phyloP scores from a whole-genome alignment of 1,140 invertebrate genomes.

The Aphis craccivora region DNA sequence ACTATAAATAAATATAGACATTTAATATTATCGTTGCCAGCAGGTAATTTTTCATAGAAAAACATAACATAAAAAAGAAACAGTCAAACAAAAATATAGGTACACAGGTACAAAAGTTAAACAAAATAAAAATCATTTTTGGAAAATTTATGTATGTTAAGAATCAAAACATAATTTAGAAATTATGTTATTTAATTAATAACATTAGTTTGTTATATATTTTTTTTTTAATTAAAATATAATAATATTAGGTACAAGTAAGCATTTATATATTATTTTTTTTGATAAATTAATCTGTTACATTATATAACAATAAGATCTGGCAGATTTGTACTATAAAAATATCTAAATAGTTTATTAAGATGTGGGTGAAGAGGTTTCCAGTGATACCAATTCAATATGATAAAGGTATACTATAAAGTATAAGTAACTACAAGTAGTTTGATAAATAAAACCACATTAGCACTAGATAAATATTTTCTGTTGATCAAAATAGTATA shows the following conservation, averaged over 20 bases:
- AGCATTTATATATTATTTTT: too few species aligned
- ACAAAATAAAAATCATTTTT: background rate
- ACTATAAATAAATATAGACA: background rate
- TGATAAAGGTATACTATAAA: background rate
- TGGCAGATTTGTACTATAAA: too few species aligned
- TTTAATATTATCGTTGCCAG: background rate
- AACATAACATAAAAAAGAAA: too few species aligned
- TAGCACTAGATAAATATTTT: background rate
- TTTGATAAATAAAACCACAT: background rate
- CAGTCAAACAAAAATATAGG: too few species aligned
- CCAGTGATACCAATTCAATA: background rate
- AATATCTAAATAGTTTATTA: background rate
- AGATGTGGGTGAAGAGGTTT: background rate
- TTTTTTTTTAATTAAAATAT: too few species aligned
- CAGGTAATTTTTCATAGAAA: too few species aligned
- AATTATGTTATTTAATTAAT: background rate
- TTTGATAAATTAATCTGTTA: too few species aligned
- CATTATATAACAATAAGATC: background rate
- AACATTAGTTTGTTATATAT: too few species aligned
- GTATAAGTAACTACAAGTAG: background rate
- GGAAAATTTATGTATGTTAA: background rate
- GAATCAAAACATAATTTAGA: background rate
- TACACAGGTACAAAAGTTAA: too few species aligned
- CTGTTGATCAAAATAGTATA: background rate
- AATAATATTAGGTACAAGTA: too few species aligned